Conservation (phyloP, 53 echinoderm and acorn worm species). For the Mesocentrotus franciscanus region DNA sequence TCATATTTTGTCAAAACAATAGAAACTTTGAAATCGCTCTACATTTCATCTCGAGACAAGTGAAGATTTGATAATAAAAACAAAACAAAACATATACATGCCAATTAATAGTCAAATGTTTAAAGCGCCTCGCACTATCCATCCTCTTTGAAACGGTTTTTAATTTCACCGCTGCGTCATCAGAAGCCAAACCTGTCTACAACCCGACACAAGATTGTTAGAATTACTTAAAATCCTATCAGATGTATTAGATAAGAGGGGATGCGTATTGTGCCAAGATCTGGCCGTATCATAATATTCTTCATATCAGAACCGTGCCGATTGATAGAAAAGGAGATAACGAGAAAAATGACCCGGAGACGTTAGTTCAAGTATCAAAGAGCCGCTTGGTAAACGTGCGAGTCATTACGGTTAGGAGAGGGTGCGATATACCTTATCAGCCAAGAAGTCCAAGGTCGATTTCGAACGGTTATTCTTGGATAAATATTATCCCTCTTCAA, state of each 20-base stretch:
- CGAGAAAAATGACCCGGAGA: neutral
- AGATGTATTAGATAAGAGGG: constrained; percentile 13
- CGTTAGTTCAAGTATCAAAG: constrained; percentile 45
- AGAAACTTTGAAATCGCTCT: neutral
- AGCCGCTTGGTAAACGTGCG: constrained; percentile 23
- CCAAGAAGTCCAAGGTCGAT: constrained; percentile 23
- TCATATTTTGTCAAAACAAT: neutral
- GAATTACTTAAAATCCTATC: constrained; percentile 16
- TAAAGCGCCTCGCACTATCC: neutral
- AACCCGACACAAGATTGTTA: neutral
- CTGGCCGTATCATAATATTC: constrained; percentile 17
- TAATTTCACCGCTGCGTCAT: constrained; percentile 1
- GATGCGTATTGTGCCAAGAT: constrained; percentile 23
- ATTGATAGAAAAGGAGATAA: constrained; percentile 36
- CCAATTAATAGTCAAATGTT: neutral
- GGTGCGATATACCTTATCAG: constrained; percentile 20
- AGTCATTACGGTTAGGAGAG: neutral
- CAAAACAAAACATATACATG: neutral
- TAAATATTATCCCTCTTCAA: constrained; percentile 44
- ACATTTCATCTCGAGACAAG: neutral
- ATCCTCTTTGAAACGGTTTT: constrained; percentile 8
- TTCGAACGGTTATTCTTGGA: neutral
- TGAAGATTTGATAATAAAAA: neutral
- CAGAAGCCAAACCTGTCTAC: neutral
- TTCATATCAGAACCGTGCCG: constrained; percentile 14